Percentiles rank a stretch among this genome's conserved stretches.
These are phyloP conservation scores for Amazonetta brasiliensis DNA, from an alignment of 2,797 vertebrate species.

Conservation along the genomic window DNA sequence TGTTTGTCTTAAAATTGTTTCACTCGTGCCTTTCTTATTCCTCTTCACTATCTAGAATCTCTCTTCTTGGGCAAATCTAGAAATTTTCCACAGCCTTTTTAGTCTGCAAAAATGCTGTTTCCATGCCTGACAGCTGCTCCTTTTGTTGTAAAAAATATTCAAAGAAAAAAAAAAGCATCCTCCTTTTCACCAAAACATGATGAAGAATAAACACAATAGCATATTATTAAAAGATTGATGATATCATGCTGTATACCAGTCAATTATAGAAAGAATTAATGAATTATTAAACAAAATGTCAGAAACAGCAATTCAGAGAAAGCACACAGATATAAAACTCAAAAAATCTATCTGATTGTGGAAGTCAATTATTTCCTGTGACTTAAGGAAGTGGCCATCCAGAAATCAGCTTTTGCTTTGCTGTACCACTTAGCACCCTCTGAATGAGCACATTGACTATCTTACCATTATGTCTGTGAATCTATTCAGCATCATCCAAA, in stretches of 20 bases:
- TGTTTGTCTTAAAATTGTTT: not conserved
- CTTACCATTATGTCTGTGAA: not conserved
- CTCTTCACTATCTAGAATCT: not conserved
- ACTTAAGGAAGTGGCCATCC: not conserved
- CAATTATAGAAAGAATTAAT: constrained; percentile 22
- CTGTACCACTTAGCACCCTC: not conserved
- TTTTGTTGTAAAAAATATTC: not conserved
- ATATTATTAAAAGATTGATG: constrained; percentile 16
- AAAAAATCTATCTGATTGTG: not conserved
- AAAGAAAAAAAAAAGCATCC: not conserved
- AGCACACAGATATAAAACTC: not conserved
- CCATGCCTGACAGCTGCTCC: not conserved
- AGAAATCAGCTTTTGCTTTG: not conserved
- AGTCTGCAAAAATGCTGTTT: not conserved
- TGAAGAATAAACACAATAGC: not conserved
- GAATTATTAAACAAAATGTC: constrained; percentile 39
- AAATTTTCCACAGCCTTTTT: not conserved
- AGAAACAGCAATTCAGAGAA: constrained; percentile 48
- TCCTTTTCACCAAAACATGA: not conserved
- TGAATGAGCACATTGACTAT: not conserved
- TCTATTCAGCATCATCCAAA: not conserved
- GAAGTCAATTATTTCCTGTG: not conserved
- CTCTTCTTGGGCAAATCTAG: not conserved
- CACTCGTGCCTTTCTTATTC: not conserved
- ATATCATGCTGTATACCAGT: not conserved